phyloP scores from a whole-genome alignment of 1,140 invertebrate genomes.

The Chionoecetes opilio region DNA sequence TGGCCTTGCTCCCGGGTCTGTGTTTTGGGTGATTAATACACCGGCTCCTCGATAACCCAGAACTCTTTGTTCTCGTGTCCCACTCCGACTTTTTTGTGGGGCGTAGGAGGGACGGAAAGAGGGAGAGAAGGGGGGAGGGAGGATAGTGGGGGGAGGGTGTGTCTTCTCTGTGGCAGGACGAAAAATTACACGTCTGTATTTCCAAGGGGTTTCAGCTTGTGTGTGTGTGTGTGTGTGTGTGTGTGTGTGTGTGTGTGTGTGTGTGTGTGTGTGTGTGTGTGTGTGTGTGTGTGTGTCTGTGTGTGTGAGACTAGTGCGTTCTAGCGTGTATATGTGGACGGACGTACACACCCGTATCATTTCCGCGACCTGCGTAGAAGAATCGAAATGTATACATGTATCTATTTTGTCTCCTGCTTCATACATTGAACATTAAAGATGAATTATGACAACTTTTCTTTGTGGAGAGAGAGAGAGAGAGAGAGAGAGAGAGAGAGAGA shows the following conservation, averaged over 20 bases:
- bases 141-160: background rate
- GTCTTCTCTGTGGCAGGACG: conserved; percentile 1
- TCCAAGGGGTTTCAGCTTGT: background rate
- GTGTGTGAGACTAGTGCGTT: background rate
- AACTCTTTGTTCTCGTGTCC: conserved; percentile 15
- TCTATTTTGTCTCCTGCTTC: background rate
- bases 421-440: background rate
- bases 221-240: background rate
- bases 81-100: background rate
- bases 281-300: background rate
- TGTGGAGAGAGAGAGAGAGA: conserved; percentile 31
- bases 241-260: conserved; percentile 27
- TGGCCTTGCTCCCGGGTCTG: conserved; percentile 13
- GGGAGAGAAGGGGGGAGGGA: background rate
- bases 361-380: background rate
- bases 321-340: background rate
- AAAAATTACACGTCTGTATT: conserved; percentile 14
- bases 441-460: background rate
- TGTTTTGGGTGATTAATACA: conserved; percentile 11
- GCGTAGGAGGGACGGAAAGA: too few species aligned
- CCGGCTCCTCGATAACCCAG: background rate
- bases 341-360: background rate
- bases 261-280: conserved; percentile 25
- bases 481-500: conserved; percentile 55
- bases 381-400: background rate